A percentile compares a stretch with the other conserved stretches of the same genome.
Conservation (phyloP, 2,113 vertebrate genomes). For the Sylvia atricapilla region DNA sequence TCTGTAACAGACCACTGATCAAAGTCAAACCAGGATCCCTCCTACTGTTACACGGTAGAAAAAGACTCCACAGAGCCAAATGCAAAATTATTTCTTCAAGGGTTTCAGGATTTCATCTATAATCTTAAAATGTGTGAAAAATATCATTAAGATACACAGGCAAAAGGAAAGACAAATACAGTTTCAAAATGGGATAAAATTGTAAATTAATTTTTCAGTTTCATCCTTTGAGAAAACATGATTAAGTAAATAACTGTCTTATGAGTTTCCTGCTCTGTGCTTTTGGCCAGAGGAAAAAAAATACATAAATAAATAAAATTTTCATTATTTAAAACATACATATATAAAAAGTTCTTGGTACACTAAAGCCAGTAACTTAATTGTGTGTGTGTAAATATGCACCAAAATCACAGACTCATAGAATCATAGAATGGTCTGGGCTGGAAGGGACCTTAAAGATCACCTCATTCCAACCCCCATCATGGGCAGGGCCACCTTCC, state of each 20-base stretch:
- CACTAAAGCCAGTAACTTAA: neutral
- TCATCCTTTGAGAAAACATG: constrained; percentile 7
- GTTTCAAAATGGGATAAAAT: neutral
- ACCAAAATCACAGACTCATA: neutral
- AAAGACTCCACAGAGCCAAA: neutral
- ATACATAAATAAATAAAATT: neutral
- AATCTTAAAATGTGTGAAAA: neutral
- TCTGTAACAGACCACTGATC: neutral
- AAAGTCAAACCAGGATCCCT: neutral
- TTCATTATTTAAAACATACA: neutral
- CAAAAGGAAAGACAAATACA: neutral
- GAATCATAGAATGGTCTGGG: neutral
- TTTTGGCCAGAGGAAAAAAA: neutral
- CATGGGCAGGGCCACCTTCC: neutral
- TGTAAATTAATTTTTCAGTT: constrained; percentile 28
- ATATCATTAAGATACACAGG: neutral
- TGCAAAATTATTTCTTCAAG: neutral
- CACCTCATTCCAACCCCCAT: accelerated
- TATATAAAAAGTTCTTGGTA: neutral
- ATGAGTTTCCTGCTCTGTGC: neutral
- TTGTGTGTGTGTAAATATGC: accelerated
- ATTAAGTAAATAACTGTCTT: constrained; percentile 8
- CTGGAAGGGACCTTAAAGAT: neutral
- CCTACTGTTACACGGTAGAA: neutral
- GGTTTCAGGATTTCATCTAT: neutral